These are phyloP conservation scores for Pristionchus arcanus DNA, from an alignment of 2,888 invertebrate species.

Conservation along the genomic window DNA sequence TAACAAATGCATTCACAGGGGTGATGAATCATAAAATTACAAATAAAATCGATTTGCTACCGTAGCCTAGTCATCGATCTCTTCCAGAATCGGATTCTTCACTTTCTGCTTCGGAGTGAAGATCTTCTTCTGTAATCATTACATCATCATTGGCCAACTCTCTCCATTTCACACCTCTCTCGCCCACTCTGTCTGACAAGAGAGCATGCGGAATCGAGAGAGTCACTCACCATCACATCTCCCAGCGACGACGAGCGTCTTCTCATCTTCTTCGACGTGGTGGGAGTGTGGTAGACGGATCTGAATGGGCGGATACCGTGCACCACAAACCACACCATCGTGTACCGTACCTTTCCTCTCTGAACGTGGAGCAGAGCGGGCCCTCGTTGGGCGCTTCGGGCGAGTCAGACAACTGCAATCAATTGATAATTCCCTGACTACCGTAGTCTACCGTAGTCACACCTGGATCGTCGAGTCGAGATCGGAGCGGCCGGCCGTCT, in stretches of 20 bases:
- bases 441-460: neutral
- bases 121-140: constrained; percentile 31
- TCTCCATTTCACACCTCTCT: neutral
- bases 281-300: constrained; percentile 45
- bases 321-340: neutral
- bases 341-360: constrained; percentile 23
- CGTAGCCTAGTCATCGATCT: neutral
- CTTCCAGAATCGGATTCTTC: constrained; percentile 23
- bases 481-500: neutral
- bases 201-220: neutral
- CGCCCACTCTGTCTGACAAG: neutral
- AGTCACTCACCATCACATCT: constrained; percentile 36
- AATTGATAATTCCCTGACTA: neutral
- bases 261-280: constrained; percentile 23
- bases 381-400: constrained; percentile 19
- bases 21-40: neutral
- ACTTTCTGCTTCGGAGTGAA: neutral
- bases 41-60: neutral
- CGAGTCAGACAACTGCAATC: constrained; percentile 1
- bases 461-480: neutral
- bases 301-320: neutral
- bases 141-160: neutral
- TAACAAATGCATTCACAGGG: constrained; percentile 1
- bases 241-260: constrained; percentile 13
- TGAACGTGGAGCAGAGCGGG: constrained; percentile 26